These are phyloP conservation scores for Sebastes melanostomus DNA, from an alignment of 2,797 vertebrate species.

Conservation along the genomic window DNA sequence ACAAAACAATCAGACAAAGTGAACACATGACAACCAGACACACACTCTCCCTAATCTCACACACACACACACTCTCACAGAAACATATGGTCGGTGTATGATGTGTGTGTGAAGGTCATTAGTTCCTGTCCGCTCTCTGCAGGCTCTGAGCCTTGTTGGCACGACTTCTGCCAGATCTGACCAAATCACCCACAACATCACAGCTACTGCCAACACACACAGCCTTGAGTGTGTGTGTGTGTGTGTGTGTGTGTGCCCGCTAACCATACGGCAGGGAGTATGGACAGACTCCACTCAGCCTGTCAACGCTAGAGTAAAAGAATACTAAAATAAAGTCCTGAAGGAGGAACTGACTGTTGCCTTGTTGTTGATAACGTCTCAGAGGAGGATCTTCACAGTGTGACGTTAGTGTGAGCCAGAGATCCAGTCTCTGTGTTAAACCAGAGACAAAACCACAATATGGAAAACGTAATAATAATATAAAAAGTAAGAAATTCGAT, in stretches of 20 bases:
- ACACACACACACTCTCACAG: neutral
- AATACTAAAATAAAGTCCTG: neutral
- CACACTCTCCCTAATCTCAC: neutral
- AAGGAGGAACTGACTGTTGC: neutral
- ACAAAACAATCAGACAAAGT: neutral
- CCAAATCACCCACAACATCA: constrained; percentile 62
- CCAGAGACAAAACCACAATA: no score
- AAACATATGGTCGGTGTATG: constrained; percentile 59
- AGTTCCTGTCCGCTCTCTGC: constrained; percentile 64
- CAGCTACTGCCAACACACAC: constrained; percentile 46
- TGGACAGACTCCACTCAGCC: neutral
- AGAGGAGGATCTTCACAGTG: neutral
- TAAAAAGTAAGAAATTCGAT: neutral
- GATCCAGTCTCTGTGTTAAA: neutral
- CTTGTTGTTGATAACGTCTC: neutral
- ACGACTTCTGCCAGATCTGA: constrained; percentile 57
- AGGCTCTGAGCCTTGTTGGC: constrained; percentile 54
- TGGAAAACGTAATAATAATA: neutral
- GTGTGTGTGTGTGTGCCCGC: constrained; percentile 10
- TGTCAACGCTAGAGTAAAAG: neutral
- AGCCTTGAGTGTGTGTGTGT: constrained; percentile 1
- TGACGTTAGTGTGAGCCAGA: neutral
- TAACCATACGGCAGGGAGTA: constrained; percentile 20
- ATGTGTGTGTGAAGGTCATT: constrained; percentile 67
- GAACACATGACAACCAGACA: neutral